These are phyloP conservation scores for Orchestes rusci DNA, from an alignment of 2,888 invertebrate species.

Conservation along the genomic window DNA sequence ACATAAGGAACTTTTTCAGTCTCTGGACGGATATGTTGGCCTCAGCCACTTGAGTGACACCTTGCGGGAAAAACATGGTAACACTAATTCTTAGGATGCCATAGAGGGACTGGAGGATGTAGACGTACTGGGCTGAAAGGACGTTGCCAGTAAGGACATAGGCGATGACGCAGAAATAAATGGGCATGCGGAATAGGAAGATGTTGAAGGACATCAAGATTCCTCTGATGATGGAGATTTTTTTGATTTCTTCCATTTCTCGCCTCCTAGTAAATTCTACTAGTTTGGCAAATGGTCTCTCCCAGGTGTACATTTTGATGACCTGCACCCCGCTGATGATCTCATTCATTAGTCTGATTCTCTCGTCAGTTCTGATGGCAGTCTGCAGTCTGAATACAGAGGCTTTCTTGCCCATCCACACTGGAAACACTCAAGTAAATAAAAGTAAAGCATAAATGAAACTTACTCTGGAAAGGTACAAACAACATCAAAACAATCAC, in stretches of 20 bases:
- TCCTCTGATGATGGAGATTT: slow-evolving; percentile 57
- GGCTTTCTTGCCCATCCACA: slow-evolving; percentile 59
- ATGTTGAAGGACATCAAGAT: slow-evolving; percentile 58
- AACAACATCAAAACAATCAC: slow-evolving; percentile 7
- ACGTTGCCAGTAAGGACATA: slow-evolving; percentile 59
- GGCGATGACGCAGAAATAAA: slow-evolving; percentile 72
- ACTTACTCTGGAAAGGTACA: slow-evolving; percentile 7
- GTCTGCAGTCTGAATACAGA: slow-evolving; percentile 67
- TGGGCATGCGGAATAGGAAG: slow-evolving; percentile 74
- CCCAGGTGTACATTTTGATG: slow-evolving; percentile 96
- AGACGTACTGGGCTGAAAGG: slow-evolving; percentile 57
- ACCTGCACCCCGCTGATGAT: slow-evolving; percentile 81
- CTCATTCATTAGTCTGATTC: slow-evolving; percentile 83
- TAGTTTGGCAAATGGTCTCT: slow-evolving; percentile 73
- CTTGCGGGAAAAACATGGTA: slow-evolving; percentile 57
- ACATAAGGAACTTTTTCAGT: slow-evolving; percentile 52
- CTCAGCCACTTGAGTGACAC: slow-evolving; percentile 65
- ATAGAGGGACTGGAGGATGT: slow-evolving; percentile 68
- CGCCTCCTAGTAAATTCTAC: slow-evolving; percentile 59
- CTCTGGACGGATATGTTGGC: slow-evolving; percentile 23
- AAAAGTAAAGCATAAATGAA: background rate
- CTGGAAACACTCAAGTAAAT: slow-evolving; percentile 29
- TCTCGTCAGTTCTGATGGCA: slow-evolving; percentile 71
- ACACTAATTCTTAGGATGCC: slow-evolving; percentile 60
- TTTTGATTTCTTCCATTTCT: slow-evolving; percentile 59